A percentile compares a stretch with the other conserved stretches of the same genome.
These are phyloP conservation scores for Scrobipalpa atriplicella DNA, from an alignment of 2,888 invertebrate genomes.

Conservation along the genomic window DNA sequence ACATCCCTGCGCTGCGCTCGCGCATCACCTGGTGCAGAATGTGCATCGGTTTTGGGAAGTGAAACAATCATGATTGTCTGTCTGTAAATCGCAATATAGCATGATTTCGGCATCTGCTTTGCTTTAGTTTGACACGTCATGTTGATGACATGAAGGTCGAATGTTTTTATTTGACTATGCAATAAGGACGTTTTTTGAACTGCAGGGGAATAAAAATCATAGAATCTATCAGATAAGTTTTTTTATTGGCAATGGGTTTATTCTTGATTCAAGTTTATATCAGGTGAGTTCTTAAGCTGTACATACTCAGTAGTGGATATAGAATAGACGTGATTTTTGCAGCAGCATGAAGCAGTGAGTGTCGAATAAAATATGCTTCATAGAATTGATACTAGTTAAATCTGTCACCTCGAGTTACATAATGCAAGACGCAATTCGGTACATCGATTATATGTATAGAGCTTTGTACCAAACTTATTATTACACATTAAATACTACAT, in stretches of 20 bases:
- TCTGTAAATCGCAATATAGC: slow-evolving; percentile 6
- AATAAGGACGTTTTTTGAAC: no score
- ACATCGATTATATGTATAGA: no score
- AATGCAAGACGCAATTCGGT: background rate
- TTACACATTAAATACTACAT: no score
- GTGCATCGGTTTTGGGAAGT: slow-evolving; percentile 20
- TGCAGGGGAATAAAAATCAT: no score
- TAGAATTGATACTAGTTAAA: background rate
- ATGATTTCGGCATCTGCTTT: background rate
- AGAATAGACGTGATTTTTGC: background rate
- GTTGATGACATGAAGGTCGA: background rate
- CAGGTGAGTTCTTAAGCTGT: no score
- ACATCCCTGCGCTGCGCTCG: slow-evolving; percentile 23
- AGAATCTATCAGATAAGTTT: no score
- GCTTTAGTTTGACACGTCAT: background rate
- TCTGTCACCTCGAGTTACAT: background rate
- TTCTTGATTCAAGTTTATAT: no score
- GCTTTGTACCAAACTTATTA: no score
- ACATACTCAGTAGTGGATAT: no score
- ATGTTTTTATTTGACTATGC: no score
- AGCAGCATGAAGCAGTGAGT: background rate
- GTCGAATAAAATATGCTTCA: background rate
- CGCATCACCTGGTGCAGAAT: slow-evolving; percentile 17
- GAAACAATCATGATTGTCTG: slow-evolving; percentile 23
- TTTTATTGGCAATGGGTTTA: no score